phyloP scores from a whole-genome alignment of 2,113 vertebrate genomes.

The Colistium nudipinnis region DNA sequence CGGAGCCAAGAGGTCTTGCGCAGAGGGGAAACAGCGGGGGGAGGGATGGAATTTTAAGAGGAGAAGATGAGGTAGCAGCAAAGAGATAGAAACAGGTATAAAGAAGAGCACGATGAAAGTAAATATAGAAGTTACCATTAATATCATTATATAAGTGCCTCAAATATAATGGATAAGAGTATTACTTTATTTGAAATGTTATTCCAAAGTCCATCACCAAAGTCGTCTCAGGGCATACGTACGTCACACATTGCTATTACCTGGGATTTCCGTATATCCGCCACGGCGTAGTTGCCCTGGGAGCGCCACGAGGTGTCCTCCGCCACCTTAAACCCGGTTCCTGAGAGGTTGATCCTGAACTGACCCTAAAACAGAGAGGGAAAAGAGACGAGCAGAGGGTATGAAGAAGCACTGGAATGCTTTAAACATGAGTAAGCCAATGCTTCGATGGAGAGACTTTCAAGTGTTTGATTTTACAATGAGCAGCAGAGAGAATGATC shows the following conservation, averaged over 20 bases:
- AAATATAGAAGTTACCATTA: no score
- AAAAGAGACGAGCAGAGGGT: background rate
- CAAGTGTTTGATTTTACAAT: background rate
- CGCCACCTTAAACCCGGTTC: constrained; percentile 88
- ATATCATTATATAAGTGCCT: no score
- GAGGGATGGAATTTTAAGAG: background rate
- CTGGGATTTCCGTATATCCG: constrained; percentile 89
- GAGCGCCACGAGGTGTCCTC: constrained; percentile 88
- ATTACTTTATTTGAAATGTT: no score
- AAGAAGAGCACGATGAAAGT: background rate
- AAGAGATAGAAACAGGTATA: background rate
- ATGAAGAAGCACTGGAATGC: background rate
- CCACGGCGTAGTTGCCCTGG: constrained; percentile 91
- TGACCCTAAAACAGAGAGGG: constrained; percentile 83
- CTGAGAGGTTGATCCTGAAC: constrained; percentile 92
- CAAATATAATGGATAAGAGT: no score
- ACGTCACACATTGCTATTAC: constrained; percentile 71
- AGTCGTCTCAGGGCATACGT: background rate
- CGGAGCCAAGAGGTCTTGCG: constrained; percentile 19
- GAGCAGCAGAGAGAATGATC: background rate
- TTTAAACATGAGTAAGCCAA: background rate
- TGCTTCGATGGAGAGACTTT: background rate
- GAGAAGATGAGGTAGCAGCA: background rate
- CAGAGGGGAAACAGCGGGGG: background rate
- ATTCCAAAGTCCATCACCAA: background rate